phyloP scores from a whole-genome alignment of 2,113 vertebrate species.

The Callionymus lyra region DNA sequence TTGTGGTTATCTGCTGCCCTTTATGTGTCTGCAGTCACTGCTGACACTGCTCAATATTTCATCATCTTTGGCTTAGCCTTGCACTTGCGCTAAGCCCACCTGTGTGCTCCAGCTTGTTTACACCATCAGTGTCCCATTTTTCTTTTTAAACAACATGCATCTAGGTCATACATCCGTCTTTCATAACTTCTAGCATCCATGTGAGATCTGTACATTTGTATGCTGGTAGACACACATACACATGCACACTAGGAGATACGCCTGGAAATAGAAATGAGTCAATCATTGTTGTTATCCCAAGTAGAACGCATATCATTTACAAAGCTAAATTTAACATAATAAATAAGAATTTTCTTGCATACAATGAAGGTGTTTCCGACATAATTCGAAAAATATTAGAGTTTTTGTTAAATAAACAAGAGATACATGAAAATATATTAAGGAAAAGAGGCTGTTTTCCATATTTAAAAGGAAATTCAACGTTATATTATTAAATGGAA shows the following conservation, averaged over 20 bases:
- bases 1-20: constrained; percentile 14
- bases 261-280: constrained; percentile 17
- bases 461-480: too few species aligned
- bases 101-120: background rate
- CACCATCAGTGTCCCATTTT: constrained; percentile 4
- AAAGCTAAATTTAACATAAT: too few species aligned
- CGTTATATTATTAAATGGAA: too few species aligned
- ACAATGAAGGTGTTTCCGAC: too few species aligned
- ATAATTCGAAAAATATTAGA: too few species aligned
- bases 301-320: constrained; percentile 23
- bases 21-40: constrained; percentile 17
- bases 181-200: constrained; percentile 40
- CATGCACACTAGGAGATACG: constrained; percentile 1
- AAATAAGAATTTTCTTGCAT: too few species aligned
- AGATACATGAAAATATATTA: too few species aligned
- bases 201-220: constrained; percentile 23
- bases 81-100: constrained; percentile 5
- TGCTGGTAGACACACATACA: constrained; percentile 15
- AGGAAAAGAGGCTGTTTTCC: too few species aligned
- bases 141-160: constrained; percentile 30
- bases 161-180: constrained; percentile 46
- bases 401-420: too few species aligned
- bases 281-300: constrained; percentile 33
- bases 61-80: constrained; percentile 27
- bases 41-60: constrained; percentile 36